These are phyloP conservation scores for Byasa hedistus DNA, from an alignment of 2,888 invertebrate genomes.

Conservation along the genomic window DNA sequence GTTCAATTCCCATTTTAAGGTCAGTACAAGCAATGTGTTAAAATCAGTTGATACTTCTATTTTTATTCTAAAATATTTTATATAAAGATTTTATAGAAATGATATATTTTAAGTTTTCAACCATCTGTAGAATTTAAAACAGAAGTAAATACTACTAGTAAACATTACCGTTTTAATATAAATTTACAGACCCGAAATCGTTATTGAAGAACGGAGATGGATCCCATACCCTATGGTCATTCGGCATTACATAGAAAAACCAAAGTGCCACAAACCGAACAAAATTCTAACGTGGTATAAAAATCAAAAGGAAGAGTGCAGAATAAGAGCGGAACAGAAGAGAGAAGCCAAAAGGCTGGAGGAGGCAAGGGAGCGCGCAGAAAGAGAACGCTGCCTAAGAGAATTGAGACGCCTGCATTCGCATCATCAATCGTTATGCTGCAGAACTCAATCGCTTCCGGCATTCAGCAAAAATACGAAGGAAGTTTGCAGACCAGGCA, in stretches of 20 bases:
- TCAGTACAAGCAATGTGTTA: slow-evolving; percentile 3
- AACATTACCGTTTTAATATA: too few relatives aligned
- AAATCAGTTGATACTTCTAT: too few relatives aligned
- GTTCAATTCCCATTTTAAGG: slow-evolving; percentile 4
- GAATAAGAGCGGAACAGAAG: neutral
- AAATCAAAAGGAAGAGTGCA: slow-evolving; percentile 6
- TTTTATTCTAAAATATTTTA: too few relatives aligned
- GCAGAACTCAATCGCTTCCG: slow-evolving; percentile 16
- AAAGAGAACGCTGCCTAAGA: slow-evolving; percentile 25
- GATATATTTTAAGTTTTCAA: too few relatives aligned
- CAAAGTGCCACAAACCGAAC: slow-evolving; percentile 1
- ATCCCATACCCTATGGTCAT: slow-evolving; percentile 24
- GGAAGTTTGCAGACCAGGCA: slow-evolving; percentile 2
- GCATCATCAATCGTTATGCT: slow-evolving; percentile 20
- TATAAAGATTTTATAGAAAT: too few relatives aligned
- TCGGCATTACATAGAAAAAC: slow-evolving; percentile 24
- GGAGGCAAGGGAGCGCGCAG: slow-evolving; percentile 8
- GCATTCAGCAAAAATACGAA: slow-evolving; percentile 17
- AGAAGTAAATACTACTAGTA: too few relatives aligned
- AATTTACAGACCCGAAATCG: slow-evolving; percentile 23
- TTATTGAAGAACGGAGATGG: slow-evolving; percentile 29
- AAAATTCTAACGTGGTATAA: slow-evolving; percentile 12
- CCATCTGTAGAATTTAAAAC: too few relatives aligned
- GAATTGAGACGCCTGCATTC: slow-evolving; percentile 25
- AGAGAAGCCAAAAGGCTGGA: slow-evolving; percentile 3